Percentiles rank a stretch among this genome's conserved stretches.
Evolutionary conservation across 2,888 invertebrate genomes (phyloP).

Genomic region (Cerastis leucographa): DNA sequence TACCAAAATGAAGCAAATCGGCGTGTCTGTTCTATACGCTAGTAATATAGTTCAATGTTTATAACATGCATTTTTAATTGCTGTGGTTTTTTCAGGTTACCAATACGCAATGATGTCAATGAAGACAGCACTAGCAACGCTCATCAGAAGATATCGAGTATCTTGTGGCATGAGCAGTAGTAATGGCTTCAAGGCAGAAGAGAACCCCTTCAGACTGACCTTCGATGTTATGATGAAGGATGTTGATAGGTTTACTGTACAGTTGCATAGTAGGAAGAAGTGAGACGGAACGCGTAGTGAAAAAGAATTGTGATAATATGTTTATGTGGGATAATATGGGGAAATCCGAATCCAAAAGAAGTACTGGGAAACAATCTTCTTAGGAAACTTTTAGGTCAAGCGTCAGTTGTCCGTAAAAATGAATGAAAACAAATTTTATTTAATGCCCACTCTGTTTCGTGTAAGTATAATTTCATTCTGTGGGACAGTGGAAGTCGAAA

Average conservation of each 20-base stretch:
- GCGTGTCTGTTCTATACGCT: no score
- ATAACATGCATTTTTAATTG: not conserved
- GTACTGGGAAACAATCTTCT: not conserved
- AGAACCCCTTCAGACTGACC: constrained; percentile 58
- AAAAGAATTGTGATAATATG: not conserved
- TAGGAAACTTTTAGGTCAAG: not conserved
- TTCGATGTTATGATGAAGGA: constrained; percentile 73
- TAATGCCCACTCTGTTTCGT: not conserved
- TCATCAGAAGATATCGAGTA: constrained; percentile 68
- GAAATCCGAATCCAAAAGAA: no score
- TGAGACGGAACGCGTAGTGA: not conserved
- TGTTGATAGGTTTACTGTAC: constrained; percentile 64
- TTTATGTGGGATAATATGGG: no score
- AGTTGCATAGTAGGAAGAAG: constrained; percentile 56
- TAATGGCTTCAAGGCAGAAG: constrained; percentile 11
- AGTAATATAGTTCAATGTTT: no score
- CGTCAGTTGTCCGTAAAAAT: no score
- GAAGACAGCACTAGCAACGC: constrained; percentile 70
- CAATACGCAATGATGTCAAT: constrained; percentile 72
- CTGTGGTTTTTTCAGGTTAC: constrained; percentile 58
- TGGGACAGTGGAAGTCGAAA: no score
- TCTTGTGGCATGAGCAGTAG: constrained; percentile 21
- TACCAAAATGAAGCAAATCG: no score
- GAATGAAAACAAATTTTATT: no score
- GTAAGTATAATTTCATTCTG: no score